Conservation (phyloP, 2,113 vertebrate species). For the Leucosticte australis region DNA sequence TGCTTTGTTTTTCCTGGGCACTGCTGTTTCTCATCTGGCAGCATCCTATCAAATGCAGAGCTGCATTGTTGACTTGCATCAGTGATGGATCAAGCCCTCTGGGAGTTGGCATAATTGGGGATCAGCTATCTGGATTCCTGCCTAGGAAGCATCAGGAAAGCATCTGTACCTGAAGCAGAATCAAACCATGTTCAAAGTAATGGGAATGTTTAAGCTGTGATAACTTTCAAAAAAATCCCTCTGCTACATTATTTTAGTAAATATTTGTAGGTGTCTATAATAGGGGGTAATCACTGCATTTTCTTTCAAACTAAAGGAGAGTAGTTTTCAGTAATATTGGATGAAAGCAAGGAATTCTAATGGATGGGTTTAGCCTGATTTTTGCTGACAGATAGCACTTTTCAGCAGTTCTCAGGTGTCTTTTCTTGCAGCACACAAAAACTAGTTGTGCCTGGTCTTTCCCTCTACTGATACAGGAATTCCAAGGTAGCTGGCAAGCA, state of each 20-base stretch:
- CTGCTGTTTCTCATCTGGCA: not conserved
- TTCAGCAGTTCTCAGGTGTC: not conserved
- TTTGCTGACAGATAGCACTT: not conserved
- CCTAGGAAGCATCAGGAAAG: slow-evolving; percentile 27
- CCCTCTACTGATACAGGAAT: not conserved
- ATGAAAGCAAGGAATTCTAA: slow-evolving; percentile 6
- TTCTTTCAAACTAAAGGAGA: slow-evolving; percentile 8
- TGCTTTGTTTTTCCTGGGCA: not conserved
- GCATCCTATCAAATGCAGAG: not conserved
- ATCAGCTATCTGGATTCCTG: slow-evolving; percentile 31
- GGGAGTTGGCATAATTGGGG: not conserved
- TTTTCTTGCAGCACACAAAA: not conserved
- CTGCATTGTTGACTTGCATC: not conserved
- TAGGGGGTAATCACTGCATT: slow-evolving; percentile 1
- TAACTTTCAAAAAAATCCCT: not conserved
- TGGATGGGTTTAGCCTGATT: not conserved
- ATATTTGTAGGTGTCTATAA: slow-evolving; percentile 50
- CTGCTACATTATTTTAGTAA: slow-evolving; percentile 29
- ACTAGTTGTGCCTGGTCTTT: not conserved
- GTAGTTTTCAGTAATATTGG: not conserved
- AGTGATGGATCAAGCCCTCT: not conserved
- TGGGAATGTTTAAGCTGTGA: slow-evolving; percentile 1
- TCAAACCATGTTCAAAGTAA: not conserved
- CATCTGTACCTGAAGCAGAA: not conserved
- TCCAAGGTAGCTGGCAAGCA: not conserved